These are phyloP conservation scores for Deladenus siricidicola DNA, from an alignment of 2,888 invertebrate genomes.

Conservation along the genomic window DNA sequence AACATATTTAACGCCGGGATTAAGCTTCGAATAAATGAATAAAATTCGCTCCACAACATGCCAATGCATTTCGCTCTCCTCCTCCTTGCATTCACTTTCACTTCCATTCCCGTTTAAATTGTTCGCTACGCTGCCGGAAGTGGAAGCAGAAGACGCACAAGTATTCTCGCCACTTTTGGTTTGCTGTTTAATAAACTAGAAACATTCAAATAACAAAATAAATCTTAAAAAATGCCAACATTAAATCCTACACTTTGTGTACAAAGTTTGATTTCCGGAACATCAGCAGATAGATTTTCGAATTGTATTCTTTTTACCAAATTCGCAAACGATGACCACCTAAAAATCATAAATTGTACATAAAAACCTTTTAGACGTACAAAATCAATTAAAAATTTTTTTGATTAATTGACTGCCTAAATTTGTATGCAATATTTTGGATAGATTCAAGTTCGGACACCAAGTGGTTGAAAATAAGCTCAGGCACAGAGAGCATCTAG, in stretches of 20 bases:
- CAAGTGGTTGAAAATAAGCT: too few relatives aligned
- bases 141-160: too few relatives aligned
- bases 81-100: neutral
- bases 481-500: too few relatives aligned
- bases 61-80: constrained; percentile 61
- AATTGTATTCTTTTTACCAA: constrained; percentile 81
- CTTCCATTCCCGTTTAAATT: neutral
- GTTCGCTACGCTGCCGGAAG: too few relatives aligned
- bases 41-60: constrained; percentile 82
- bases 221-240: too few relatives aligned
- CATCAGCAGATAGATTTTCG: constrained; percentile 74
- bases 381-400: too few relatives aligned
- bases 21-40: constrained; percentile 92
- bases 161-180: too few relatives aligned
- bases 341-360: neutral
- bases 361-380: neutral
- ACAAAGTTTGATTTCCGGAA: constrained; percentile 55
- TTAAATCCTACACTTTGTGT: constrained; percentile 57
- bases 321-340: constrained; percentile 53
- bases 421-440: too few relatives aligned
- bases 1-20: constrained; percentile 82
- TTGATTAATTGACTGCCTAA: too few relatives aligned
- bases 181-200: too few relatives aligned
- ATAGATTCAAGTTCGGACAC: too few relatives aligned
- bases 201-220: too few relatives aligned